These are phyloP conservation scores for Taenaris catops DNA, from an alignment of 2,888 invertebrate species.

Conservation along the genomic window DNA sequence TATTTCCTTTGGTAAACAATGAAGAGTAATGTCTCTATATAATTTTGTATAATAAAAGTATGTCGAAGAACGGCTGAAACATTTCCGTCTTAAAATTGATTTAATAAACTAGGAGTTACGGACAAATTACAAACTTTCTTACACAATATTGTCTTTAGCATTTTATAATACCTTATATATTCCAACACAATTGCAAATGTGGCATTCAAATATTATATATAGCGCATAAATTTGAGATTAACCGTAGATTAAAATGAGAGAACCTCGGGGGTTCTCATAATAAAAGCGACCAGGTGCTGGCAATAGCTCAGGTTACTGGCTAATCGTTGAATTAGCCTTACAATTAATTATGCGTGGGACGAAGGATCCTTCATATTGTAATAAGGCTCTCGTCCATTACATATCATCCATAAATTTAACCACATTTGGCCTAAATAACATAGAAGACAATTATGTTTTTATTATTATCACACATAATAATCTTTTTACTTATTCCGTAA, in stretches of 20 bases:
- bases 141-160: too few species aligned
- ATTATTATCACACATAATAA: too few species aligned
- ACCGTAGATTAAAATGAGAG: constrained; percentile 14
- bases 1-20: too few species aligned
- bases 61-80: too few species aligned
- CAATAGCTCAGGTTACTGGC: constrained; percentile 24
- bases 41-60: too few species aligned
- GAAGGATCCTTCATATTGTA: constrained; percentile 3
- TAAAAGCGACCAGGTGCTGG: constrained; percentile 23
- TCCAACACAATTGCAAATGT: background rate
- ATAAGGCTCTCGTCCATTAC: constrained; percentile 5
- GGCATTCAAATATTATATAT: constrained; percentile 9
- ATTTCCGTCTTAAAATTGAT: too few species aligned
- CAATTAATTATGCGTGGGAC: constrained; percentile 7
- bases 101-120: too few species aligned
- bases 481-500: too few species aligned
- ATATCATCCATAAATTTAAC: constrained; percentile 1
- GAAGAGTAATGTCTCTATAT: too few species aligned
- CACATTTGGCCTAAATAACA: too few species aligned
- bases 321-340: constrained; percentile 30
- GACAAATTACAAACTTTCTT: too few species aligned
- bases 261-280: constrained; percentile 15
- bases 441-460: too few species aligned
- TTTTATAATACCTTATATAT: background rate
- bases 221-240: constrained; percentile 16